Conservation (phyloP, 2,797 vertebrate genomes). For the Mormyrops boulengeri region DNA sequence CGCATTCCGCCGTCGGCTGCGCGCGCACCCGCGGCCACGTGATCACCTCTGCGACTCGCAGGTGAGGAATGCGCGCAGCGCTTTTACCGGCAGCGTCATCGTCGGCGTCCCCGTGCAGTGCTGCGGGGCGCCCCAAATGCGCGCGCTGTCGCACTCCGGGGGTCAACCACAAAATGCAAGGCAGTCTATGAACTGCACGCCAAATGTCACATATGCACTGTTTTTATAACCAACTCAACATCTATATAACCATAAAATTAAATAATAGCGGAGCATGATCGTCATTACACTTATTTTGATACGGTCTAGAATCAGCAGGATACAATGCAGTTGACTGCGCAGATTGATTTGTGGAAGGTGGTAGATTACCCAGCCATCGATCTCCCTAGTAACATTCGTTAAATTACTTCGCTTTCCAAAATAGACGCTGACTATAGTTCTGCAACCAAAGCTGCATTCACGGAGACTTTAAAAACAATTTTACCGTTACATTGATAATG, state of each 20-base stretch:
- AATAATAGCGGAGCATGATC: not conserved
- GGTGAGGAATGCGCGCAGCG: not conserved
- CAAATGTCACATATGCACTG: not conserved
- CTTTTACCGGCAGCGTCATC: not conserved
- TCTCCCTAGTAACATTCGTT: not conserved
- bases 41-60: not conserved
- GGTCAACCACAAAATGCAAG: not conserved
- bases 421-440: not conserved
- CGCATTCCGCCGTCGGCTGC: not conserved
- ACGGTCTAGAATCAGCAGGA: not conserved
- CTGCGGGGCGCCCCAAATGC: not conserved
- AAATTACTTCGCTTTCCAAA: not conserved
- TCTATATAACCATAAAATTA: not conserved
- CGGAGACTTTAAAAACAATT: not conserved
- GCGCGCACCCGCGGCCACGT: not conserved
- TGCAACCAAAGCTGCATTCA: not conserved
- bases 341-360: not conserved
- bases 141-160: not conserved
- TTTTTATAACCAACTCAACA: not conserved
- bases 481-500: not conserved
- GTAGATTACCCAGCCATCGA: not conserved
- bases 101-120: not conserved
- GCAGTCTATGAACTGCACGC: not conserved
- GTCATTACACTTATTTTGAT: not conserved
- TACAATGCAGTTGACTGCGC: not conserved